Evolutionary conservation across 1,140 invertebrate species (phyloP).

Genomic region (Prorops nasuta): DNA sequence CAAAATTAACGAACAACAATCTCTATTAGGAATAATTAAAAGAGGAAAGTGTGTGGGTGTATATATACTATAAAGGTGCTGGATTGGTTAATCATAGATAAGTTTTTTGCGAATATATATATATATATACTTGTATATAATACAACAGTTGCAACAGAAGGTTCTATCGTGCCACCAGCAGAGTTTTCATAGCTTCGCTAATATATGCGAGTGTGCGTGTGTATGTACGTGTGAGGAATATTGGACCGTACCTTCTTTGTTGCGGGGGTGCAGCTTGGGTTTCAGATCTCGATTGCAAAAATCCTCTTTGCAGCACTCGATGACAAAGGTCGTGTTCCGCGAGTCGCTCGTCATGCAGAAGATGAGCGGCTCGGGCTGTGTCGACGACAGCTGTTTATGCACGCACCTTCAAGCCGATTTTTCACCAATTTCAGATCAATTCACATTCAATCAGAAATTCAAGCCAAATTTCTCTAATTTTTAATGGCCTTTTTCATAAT

Average conservation of each 20-base stretch:
- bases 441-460: background rate
- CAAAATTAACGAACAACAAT: too few species aligned
- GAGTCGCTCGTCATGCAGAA: conserved; percentile 56
- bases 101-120: too few species aligned
- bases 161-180: conserved; percentile 39
- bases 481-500: too few species aligned
- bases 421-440: conserved; percentile 45
- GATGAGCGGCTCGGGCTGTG: conserved; percentile 54
- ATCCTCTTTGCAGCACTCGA: conserved; percentile 68
- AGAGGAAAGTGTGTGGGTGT: too few species aligned
- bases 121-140: conserved; percentile 11
- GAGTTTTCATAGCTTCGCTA: conserved; percentile 38
- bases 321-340: conserved; percentile 60
- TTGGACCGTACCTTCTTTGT: conserved; percentile 54
- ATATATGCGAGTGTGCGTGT: too few species aligned
- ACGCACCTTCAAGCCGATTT: conserved; percentile 56
- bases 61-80: too few species aligned
- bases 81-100: too few species aligned
- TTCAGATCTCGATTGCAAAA: conserved; percentile 64
- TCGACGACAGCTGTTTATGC: conserved; percentile 49
- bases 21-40: too few species aligned
- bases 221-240: too few species aligned
- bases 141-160: conserved; percentile 18
- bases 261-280: conserved; percentile 55
- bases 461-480: too few species aligned